These are phyloP conservation scores for Ciconia boyciana DNA, from an alignment of 2,113 vertebrate species.

Conservation along the genomic window DNA sequence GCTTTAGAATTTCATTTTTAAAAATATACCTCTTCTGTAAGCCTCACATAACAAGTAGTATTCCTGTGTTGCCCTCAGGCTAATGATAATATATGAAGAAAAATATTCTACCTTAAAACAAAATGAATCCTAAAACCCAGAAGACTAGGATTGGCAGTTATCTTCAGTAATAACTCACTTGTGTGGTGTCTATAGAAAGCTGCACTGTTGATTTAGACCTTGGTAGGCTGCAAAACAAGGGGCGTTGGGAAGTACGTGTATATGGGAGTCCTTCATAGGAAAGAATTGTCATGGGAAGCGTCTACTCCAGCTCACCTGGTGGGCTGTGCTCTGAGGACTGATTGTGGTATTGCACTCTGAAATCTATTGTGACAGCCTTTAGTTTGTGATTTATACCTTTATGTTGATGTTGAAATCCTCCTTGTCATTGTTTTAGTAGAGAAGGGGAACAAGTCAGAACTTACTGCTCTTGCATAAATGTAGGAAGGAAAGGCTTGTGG, in stretches of 20 bases:
- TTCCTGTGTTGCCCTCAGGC: not conserved
- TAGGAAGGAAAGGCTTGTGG: not conserved
- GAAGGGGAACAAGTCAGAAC: not conserved
- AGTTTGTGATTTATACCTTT: not conserved
- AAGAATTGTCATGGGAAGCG: not conserved
- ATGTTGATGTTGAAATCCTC: not conserved
- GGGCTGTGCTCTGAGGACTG: not conserved
- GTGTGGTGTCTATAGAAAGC: not conserved
- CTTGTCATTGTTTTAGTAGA: not conserved
- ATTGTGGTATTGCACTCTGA: not conserved
- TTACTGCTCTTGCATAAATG: not conserved
- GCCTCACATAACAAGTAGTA: not conserved
- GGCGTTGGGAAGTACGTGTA: fast-evolving
- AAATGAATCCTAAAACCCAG: not conserved
- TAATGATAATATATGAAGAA: not conserved
- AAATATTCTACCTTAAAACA: not conserved
- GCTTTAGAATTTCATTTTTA: not conserved
- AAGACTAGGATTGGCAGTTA: not conserved
- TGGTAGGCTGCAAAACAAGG: not conserved
- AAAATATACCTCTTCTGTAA: not conserved
- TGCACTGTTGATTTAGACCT: not conserved
- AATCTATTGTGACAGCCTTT: not conserved
- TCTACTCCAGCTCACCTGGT: not conserved
- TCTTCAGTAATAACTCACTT: not conserved
- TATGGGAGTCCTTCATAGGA: not conserved